Base-by-base conservation (phyloP, 2,888 invertebrate genomes). In the Agrochola lychnidis region DNA sequence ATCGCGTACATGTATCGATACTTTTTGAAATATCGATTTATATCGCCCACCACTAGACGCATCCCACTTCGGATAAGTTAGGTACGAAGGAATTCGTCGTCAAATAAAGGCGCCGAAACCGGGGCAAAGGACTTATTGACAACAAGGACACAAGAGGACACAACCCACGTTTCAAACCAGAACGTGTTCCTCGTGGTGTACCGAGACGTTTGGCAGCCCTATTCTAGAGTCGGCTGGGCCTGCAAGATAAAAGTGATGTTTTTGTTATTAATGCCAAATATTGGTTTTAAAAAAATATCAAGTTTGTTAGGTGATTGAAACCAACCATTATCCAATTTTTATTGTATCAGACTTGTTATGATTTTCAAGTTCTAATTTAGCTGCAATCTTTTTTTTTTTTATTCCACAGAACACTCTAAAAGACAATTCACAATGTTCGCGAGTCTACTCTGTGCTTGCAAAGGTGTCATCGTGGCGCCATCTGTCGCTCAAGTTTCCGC, bases 391-490 rank as follows among this genome's bases (percentile, higher is more conserved):
- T 57, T 25, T 57, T 57, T 57, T 36, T 36, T 36, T 36, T 36
- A 3, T 36, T 0, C 36, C 36, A 36, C 36, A 36, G 36, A 36
- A 4, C 36, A 36, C 36, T 36, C 0, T 36, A 30, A 30, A 30
- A 30, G 30, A 30, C 30, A 30, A 30, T 30, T 30, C 30, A 30
- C 30, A 36, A 36, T 36, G 4, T 2, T 36, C 4, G 36, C 36
- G 36, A 4, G 25, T 25, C 0, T n/a, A 14, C 5, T 62, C n/a
- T 51, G 48, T 57, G 30, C 22, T 74, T 62, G 22, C 25, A 75
- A 63, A 19, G 45, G 63, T 67, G 82, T 73, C 82, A 85, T 85
- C 85, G 25, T 19, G 48, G 63, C 70, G 83, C 82, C 85, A 85
- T 83, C 83, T 83, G 36, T 73, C 10, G 22, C 0, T 40, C 4